Evolutionary conservation across 2,113 vertebrate species (phyloP), one percentile per base, ranked within the genome.

Genomic region (Grammomys surdaster): DNA sequence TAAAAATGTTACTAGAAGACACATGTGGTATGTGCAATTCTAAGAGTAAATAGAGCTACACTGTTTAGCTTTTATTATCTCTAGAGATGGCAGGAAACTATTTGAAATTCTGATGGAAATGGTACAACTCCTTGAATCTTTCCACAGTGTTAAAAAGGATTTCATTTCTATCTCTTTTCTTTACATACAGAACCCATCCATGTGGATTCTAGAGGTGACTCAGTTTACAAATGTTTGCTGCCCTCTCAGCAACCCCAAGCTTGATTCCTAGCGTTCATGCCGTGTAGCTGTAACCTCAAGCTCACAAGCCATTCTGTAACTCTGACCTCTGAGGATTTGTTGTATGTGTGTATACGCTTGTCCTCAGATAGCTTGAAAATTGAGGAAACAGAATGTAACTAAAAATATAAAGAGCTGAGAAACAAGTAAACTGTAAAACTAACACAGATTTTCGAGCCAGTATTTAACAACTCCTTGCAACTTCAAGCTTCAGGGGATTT

Each of bases 21-120:
- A 31, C 13, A 13, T 1, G 12, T 76, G 56, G 12, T 17, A 26
- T 89, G 22, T 33, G 60, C 10, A 48, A 0, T 58, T 80, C 54
- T 92, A 89, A 81, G 11, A 89, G 2, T 65, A 97, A 93, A 89
- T 80, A 76, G 5, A 43, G 14, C 58, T 86, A 31, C 43, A 54
- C 58, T 70, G 48, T 82, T 97, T 65, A 97, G n/a, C 24, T 91
- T 94, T 94, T 89, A 80, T 82, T 78, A 58, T 65, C 40, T 76
- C 90, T 22, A 56, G 13, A 70, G 3, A 89, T 94, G n/a, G 69
- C 75, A 58, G 46, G 33, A 80, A 95, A 84, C n/a, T 46, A 56
- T 81, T 70, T 81, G 13, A 91, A 82, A 87, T 78, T 93, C 46
- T 93, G 14, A 89, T 75, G 6, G 51, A 93, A 91, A 87, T 54